These are phyloP conservation scores for Siphonodentalium dalli DNA, from an alignment of 2,888 invertebrate genomes.

Conservation along the genomic window DNA sequence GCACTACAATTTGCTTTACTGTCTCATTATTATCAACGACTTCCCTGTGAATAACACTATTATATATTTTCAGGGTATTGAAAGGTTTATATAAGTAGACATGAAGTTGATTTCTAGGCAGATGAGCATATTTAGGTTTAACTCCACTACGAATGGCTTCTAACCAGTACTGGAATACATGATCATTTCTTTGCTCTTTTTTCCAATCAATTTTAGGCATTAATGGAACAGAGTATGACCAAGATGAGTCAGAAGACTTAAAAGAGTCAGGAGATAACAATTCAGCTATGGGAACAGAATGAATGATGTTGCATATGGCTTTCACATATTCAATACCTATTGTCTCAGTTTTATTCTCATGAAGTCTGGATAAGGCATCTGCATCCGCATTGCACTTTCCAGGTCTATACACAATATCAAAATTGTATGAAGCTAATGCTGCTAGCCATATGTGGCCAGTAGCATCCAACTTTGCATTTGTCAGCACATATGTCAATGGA, in stretches of 20 bases:
- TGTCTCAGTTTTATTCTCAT: neutral
- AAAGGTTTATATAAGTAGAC: too few species aligned
- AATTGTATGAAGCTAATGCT: constrained; percentile 21
- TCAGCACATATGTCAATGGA: constrained; percentile 28
- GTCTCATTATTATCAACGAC: neutral
- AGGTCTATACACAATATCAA: constrained; percentile 27
- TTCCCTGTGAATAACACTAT: constrained; percentile 11
- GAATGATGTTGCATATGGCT: neutral
- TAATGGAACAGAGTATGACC: too few species aligned
- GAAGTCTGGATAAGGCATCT: constrained; percentile 31
- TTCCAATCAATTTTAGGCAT: constrained; percentile 2
- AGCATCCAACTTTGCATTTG: constrained; percentile 27
- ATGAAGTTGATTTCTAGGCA: too few species aligned
- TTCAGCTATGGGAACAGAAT: neutral
- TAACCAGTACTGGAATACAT: constrained; percentile 1
- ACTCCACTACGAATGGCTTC: too few species aligned
- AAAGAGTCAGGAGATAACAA: neutral
- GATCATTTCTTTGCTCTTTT: constrained; percentile 4
- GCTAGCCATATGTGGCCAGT: constrained; percentile 31
- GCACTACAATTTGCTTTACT: constrained; percentile 13
- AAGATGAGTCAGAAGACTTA: too few species aligned
- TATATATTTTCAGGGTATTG: constrained; percentile 2
- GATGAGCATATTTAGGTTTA: too few species aligned
- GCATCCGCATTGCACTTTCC: constrained; percentile 29
- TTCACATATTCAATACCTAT: constrained; percentile 5